Evolutionary conservation across 2,797 vertebrate species (phyloP).

Genomic region (Clarias laeviceps): DNA sequence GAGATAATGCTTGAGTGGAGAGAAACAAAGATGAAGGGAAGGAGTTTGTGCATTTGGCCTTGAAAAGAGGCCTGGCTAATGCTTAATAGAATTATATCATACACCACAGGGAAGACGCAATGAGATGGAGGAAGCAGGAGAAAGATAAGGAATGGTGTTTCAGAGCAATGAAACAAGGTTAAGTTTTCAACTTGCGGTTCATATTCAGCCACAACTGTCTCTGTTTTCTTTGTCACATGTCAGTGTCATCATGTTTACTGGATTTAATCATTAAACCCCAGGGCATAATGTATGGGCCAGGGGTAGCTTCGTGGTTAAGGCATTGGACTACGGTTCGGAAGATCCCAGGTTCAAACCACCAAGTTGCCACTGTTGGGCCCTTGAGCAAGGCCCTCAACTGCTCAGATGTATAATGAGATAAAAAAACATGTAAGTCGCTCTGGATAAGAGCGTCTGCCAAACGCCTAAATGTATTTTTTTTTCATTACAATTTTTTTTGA

Average conservation of each 20-base stretch:
- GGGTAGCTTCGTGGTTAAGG: too few relatives aligned
- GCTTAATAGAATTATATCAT: slow-evolving; percentile 21
- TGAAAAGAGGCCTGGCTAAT: slow-evolving; percentile 9
- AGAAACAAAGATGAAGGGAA: not conserved
- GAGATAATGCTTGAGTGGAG: slow-evolving; percentile 2
- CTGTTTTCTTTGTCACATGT: not conserved
- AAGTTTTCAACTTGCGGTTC: not conserved
- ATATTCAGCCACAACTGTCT: not conserved
- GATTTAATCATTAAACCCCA: too few relatives aligned
- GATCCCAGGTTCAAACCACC: too few relatives aligned
- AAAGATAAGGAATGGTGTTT: not conserved
- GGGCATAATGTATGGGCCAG: too few relatives aligned
- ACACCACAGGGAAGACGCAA: not conserved
- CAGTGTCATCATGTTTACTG: not conserved
- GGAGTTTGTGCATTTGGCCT: slow-evolving; percentile 11
- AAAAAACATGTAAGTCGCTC: too few relatives aligned
- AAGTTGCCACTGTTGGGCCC: too few relatives aligned
- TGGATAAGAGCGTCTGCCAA: too few relatives aligned
- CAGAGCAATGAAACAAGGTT: not conserved
- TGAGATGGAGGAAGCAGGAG: slow-evolving; percentile 12
- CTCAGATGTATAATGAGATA: too few relatives aligned
- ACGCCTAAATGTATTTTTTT: too few relatives aligned
- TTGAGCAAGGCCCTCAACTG: too few relatives aligned
- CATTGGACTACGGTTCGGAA: too few relatives aligned
- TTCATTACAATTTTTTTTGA: too few relatives aligned